Conservation (phyloP, 2,888 invertebrate species). For the Artemia sinica region DNA sequence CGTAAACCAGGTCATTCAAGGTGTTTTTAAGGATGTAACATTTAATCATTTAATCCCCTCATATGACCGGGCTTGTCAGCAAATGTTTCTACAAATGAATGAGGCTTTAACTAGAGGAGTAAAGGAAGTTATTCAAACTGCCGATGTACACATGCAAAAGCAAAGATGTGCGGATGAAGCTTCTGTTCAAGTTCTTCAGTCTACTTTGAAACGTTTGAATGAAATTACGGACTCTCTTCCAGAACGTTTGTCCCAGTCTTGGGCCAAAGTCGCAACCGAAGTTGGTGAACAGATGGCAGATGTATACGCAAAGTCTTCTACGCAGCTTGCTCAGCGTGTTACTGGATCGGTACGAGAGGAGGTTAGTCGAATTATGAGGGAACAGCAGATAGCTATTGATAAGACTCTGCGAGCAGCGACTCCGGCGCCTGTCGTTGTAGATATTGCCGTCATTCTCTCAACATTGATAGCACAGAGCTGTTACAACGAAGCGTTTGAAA, state of each 20-base stretch:
- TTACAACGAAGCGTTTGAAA: conserved; percentile 18
- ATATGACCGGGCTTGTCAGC: conserved; percentile 67
- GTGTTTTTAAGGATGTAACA: conserved; percentile 58
- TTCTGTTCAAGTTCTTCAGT: background rate
- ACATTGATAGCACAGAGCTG: conserved; percentile 13
- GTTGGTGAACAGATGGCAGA: conserved; percentile 19
- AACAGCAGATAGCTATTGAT: background rate
- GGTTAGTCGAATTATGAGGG: conserved; percentile 21
- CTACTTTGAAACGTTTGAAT: background rate
- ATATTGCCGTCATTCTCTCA: background rate
- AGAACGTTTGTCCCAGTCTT: conserved; percentile 5
- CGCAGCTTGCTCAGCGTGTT: conserved; percentile 22
- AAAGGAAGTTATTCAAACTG: conserved; percentile 42
- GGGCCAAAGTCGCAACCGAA: background rate
- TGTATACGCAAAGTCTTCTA: conserved; percentile 18
- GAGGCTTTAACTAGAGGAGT: conserved; percentile 72
- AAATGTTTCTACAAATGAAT: conserved; percentile 75
- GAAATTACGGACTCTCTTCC: background rate
- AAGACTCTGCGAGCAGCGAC: background rate
- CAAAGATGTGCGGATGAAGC: conserved; percentile 27
- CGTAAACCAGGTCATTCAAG: conserved; percentile 53
- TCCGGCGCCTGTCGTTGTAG: conserved; percentile 6
- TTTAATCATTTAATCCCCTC: conserved; percentile 58
- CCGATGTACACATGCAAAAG: conserved; percentile 34
- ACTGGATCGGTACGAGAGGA: conserved; percentile 24